phyloP scores from a whole-genome alignment of 2,113 vertebrate genomes.

The Erythrocercus mccallii region DNA sequence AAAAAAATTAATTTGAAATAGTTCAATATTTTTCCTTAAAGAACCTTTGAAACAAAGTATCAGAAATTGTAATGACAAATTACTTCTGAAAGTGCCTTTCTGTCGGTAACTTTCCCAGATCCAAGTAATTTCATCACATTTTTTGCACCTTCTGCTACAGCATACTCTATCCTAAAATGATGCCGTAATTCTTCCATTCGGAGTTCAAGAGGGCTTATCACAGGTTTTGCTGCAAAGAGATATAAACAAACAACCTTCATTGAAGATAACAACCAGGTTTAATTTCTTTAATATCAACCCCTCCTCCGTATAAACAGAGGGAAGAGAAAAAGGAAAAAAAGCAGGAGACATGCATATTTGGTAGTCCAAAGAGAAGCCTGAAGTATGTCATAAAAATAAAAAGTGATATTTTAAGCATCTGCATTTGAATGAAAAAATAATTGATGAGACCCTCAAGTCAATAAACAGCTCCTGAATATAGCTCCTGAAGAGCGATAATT shows the following conservation, averaged over 20 bases:
- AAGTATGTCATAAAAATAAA: not conserved
- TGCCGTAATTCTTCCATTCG: conserved; percentile 97
- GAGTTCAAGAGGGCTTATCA: conserved; percentile 96
- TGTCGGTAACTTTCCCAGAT: conserved; percentile 94
- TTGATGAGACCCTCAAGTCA: not conserved
- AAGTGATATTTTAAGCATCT: not conserved
- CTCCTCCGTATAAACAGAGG: not conserved
- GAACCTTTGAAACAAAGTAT: conserved; percentile 28
- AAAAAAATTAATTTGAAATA: not conserved
- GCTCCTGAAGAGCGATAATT: not conserved
- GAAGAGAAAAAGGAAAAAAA: no score
- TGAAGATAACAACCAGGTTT: not conserved
- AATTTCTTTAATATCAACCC: not conserved
- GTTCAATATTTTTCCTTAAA: not conserved
- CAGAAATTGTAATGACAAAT: conserved; percentile 11
- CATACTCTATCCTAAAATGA: conserved; percentile 97
- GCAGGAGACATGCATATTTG: not conserved
- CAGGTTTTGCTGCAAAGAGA: conserved; percentile 85
- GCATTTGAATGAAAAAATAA: not conserved
- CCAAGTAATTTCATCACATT: conserved; percentile 98
- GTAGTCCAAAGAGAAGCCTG: not conserved
- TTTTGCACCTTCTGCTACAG: conserved; percentile 97
- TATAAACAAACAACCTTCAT: conserved; percentile 12
- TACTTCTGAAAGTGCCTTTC: conserved; percentile 96
- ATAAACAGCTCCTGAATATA: not conserved